Conservation (phyloP, 1,140 invertebrate species). For the Achatina immaculata region DNA sequence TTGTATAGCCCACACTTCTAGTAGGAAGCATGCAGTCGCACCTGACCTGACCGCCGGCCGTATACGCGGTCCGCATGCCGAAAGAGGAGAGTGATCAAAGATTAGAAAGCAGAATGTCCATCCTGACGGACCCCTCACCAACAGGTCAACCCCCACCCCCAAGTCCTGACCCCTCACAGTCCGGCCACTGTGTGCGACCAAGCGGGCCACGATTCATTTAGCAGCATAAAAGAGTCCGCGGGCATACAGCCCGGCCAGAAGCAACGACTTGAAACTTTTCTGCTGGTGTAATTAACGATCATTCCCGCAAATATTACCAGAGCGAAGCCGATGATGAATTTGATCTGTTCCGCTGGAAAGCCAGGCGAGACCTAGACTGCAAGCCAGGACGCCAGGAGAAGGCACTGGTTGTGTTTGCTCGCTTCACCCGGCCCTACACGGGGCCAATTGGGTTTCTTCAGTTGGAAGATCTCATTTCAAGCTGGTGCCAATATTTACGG, state of each 20-base stretch:
- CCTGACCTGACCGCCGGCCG: background rate
- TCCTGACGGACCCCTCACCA: background rate
- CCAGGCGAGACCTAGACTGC: slow-evolving; percentile 7
- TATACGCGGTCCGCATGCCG: background rate
- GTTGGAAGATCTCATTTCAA: slow-evolving; percentile 37
- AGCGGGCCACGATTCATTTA: slow-evolving; percentile 3
- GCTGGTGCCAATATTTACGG: slow-evolving; percentile 34
- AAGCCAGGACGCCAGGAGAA: background rate
- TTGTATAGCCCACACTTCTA: background rate
- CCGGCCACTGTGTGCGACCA: background rate
- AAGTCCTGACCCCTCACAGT: background rate
- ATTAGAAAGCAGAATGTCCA: slow-evolving; percentile 5
- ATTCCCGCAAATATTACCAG: slow-evolving; percentile 31
- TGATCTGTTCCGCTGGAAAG: slow-evolving; percentile 32
- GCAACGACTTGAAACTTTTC: slow-evolving; percentile 26
- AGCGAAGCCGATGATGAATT: slow-evolving; percentile 31
- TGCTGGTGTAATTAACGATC: slow-evolving; percentile 34
- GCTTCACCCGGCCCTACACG: slow-evolving; percentile 1
- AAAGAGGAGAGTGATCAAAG: background rate
- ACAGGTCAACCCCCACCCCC: background rate
- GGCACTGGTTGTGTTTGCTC: slow-evolving; percentile 3
- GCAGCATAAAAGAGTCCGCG: slow-evolving; percentile 2
- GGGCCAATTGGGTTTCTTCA: slow-evolving; percentile 37
- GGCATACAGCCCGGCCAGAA: background rate
- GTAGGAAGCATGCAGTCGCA: background rate